phyloP scores from a whole-genome alignment of 2,113 vertebrate genomes.

The Felis catus region DNA sequence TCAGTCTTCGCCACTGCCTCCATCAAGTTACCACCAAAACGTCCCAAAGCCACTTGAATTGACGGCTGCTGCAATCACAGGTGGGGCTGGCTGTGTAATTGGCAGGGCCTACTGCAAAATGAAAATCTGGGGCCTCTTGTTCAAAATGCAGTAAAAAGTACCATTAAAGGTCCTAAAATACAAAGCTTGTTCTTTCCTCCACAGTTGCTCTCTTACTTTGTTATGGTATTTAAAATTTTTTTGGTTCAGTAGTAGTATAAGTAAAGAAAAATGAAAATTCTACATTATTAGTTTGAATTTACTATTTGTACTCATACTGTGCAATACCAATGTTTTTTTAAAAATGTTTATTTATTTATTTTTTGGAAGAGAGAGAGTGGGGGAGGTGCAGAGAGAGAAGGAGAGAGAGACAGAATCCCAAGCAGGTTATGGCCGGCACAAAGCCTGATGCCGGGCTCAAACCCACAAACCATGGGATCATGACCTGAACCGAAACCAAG shows the following conservation, averaged over 20 bases:
- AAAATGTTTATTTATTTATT: too few relatives aligned
- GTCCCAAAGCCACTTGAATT: background rate
- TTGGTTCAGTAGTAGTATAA: background rate
- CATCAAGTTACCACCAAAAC: background rate
- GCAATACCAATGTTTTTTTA: background rate
- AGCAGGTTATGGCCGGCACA: too few relatives aligned
- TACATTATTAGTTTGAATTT: background rate
- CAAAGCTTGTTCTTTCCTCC: background rate
- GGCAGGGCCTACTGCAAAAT: background rate
- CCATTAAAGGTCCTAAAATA: background rate
- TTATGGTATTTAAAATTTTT: background rate
- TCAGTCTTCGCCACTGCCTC: background rate
- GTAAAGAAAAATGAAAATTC: slow-evolving; percentile 20
- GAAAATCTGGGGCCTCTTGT: background rate
- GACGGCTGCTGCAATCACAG: background rate
- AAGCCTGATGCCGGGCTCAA: too few relatives aligned
- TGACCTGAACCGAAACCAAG: too few relatives aligned
- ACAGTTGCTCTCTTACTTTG: background rate
- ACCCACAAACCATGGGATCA: too few relatives aligned
- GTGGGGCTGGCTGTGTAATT: background rate
- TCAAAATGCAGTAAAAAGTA: background rate
- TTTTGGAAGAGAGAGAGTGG: too few relatives aligned
- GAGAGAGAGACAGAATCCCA: too few relatives aligned
- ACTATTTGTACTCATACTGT: background rate
- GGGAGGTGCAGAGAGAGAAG: too few relatives aligned